These are phyloP conservation scores for Antitype chi DNA, from an alignment of 2,888 invertebrate species.

Conservation along the genomic window DNA sequence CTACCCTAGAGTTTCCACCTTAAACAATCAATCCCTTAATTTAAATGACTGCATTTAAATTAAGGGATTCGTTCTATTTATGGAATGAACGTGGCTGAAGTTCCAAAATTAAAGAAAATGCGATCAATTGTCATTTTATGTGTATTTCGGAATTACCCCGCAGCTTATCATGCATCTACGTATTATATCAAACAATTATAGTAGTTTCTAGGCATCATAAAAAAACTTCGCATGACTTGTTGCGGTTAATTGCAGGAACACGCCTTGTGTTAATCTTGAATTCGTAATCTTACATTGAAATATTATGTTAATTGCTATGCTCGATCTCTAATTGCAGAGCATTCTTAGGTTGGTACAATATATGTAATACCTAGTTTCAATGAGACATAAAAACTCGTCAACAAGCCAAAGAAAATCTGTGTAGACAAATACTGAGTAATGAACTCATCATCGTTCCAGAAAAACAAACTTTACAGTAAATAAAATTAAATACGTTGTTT, in stretches of 20 bases:
- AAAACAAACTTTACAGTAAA: slow-evolving; percentile 40
- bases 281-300: slow-evolving; percentile 50
- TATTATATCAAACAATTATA: slow-evolving; percentile 25
- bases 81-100: not conserved
- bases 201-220: slow-evolving; percentile 40
- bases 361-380: slow-evolving; percentile 10
- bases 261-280: slow-evolving; percentile 56
- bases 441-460: slow-evolving; percentile 31
- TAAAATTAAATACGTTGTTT: slow-evolving; percentile 52
- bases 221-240: slow-evolving; percentile 60
- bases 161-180: slow-evolving; percentile 17
- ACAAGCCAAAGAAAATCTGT: slow-evolving; percentile 42
- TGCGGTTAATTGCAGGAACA: slow-evolving; percentile 50
- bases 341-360: slow-evolving; percentile 7
- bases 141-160: not conserved
- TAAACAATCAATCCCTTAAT: too few relatives aligned
- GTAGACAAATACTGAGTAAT: slow-evolving; percentile 53
- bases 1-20: too few relatives aligned
- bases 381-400: slow-evolving; percentile 21
- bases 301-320: slow-evolving; percentile 44
- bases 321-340: slow-evolving; percentile 36
- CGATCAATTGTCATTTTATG: not conserved
- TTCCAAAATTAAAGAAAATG: not conserved
- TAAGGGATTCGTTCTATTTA: too few relatives aligned
- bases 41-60: too few relatives aligned